phyloP scores from a whole-genome alignment of 2,113 vertebrate species.

The Parus major region DNA sequence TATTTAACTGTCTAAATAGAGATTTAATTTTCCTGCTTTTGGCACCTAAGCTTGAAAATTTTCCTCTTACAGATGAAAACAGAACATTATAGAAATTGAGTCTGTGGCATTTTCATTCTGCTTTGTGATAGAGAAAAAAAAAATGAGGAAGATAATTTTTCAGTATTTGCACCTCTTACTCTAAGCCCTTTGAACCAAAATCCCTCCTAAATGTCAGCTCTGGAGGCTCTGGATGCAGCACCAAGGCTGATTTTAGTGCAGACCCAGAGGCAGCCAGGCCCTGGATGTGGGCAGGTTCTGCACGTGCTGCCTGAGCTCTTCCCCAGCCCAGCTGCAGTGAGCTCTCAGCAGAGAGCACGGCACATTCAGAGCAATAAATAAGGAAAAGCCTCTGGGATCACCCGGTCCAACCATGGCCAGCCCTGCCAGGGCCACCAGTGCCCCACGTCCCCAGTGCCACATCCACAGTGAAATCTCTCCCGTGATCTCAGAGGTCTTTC shows the following conservation, averaged over 20 bases:
- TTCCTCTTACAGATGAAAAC: constrained; percentile 39
- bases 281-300: neutral
- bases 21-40: constrained; percentile 51
- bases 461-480: rapidly evolving
- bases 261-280: neutral
- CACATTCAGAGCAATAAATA: rapidly evolving
- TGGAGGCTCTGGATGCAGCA: neutral
- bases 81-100: constrained; percentile 35
- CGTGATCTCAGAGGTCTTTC: rapidly evolving
- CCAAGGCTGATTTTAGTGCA: neutral
- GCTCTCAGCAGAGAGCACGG: neutral
- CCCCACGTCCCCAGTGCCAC: neutral
- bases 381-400: rapidly evolving
- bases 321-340: rapidly evolving
- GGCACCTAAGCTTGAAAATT: constrained; percentile 57
- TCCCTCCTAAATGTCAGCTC: neutral
- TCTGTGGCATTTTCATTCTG: constrained; percentile 8
- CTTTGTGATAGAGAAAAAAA: neutral
- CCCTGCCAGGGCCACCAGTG: neutral
- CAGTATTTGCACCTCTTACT: neutral
- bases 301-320: neutral
- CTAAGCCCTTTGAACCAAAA: neutral
- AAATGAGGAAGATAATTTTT: neutral
- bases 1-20: constrained; percentile 62
- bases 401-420: neutral